phyloP scores from a whole-genome alignment of 2,113 vertebrate species.

The Pristiophorus japonicus region DNA sequence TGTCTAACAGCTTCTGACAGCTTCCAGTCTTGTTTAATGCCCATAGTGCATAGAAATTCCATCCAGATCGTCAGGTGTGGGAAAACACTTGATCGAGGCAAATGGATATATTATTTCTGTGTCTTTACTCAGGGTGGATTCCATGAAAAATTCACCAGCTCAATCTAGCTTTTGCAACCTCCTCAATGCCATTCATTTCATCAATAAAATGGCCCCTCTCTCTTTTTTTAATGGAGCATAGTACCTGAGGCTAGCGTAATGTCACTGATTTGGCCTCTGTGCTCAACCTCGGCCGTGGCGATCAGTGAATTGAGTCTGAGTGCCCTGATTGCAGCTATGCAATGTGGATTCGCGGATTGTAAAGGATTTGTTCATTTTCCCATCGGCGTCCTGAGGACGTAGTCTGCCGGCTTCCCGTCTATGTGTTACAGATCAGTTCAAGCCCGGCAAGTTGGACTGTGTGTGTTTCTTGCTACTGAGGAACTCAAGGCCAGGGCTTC shows the following conservation, averaged over 20 bases:
- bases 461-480: not conserved
- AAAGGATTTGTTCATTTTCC: not conserved
- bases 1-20: not conserved
- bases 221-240: not conserved
- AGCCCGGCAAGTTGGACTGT: not conserved
- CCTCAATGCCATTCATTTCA: not conserved
- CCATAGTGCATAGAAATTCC: not conserved
- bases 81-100: not conserved
- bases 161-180: not conserved
- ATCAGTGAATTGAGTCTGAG: not conserved
- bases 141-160: not conserved
- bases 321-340: not conserved
- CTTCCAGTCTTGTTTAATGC: not conserved
- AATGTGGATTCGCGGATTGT: not conserved
- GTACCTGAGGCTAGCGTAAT: not conserved
- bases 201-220: not conserved
- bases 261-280: not conserved
- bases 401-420: not conserved
- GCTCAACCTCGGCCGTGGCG: not conserved
- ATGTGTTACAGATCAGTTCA: not conserved
- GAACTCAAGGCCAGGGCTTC: not conserved
- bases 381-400: not conserved
- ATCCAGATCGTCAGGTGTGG: not conserved
- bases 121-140: not conserved
- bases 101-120: not conserved